phyloP scores from a whole-genome alignment of 2,797 vertebrate genomes.

The Crenuchus spilurus region DNA sequence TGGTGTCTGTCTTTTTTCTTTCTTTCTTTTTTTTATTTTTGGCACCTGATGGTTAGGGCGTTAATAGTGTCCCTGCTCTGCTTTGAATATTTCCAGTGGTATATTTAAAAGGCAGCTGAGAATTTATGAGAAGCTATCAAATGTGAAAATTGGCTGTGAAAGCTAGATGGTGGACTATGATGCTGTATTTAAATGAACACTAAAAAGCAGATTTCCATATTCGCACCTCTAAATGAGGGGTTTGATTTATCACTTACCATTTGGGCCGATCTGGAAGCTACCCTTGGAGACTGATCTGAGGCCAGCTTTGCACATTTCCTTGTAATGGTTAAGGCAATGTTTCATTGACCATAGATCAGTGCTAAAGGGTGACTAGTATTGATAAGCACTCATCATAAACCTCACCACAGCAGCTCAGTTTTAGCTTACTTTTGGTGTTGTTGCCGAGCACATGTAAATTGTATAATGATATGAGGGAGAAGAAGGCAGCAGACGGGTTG shows the following conservation, averaged over 20 bases:
- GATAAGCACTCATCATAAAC: not conserved
- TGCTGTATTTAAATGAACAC: slow-evolving; percentile 35
- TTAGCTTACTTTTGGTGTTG: slow-evolving; percentile 50
- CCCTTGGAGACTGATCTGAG: slow-evolving; percentile 9
- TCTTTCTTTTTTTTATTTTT: too few species aligned
- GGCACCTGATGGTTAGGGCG: slow-evolving; percentile 7
- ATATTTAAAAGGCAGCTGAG: slow-evolving; percentile 30
- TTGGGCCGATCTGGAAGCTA: slow-evolving; percentile 11
- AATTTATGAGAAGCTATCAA: slow-evolving; percentile 45
- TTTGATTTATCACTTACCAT: slow-evolving; percentile 29
- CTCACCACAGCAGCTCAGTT: slow-evolving; percentile 18
- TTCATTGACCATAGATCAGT: not conserved
- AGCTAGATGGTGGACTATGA: slow-evolving; percentile 3
- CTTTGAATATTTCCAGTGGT: slow-evolving; percentile 32
- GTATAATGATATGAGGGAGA: slow-evolving; percentile 6
- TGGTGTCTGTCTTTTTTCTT: not conserved
- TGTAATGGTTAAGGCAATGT: not conserved
- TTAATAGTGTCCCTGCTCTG: slow-evolving; percentile 39
- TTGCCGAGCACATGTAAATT: slow-evolving; percentile 65
- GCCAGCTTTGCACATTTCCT: not conserved
- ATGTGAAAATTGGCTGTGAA: slow-evolving; percentile 61
- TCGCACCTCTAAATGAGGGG: slow-evolving; percentile 43
- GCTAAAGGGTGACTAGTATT: not conserved
- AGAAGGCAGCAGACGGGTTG: slow-evolving; percentile 49
- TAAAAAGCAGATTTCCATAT: slow-evolving; percentile 44